Evolutionary conservation across 2,797 vertebrate genomes (phyloP), one percentile per base, ranked within the genome.

Genomic region (Halcyon chelicuti): DNA sequence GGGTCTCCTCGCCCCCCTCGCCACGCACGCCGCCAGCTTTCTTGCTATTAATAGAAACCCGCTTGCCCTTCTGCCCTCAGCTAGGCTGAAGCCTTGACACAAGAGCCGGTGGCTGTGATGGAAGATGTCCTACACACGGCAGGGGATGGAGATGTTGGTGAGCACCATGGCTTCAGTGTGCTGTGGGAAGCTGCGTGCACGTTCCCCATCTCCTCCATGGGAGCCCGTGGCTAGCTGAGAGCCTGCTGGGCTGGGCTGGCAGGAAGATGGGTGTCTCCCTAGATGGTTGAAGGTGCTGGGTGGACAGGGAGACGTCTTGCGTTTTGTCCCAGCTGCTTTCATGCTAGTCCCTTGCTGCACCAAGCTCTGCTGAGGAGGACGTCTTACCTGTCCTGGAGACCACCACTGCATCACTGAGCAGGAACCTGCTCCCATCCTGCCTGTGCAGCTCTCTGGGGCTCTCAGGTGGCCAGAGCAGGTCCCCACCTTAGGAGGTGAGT

Each of bases 111-210:
- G 86, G 42, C 63, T 60, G 54, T 39, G 74, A 29, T 55, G 71
- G 46, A 66, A 79, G 5, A 1, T 22, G 58, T 81, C 37, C 70
- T 52, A 1, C 16, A 7, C 0, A 0, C 0, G 6, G 52, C 65
- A 92, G 26, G 35, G 65, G 26, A 42, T 25, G 49, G 44, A 28
- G 21, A 47, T 23, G 55, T 65, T 79, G 55, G 5, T 57, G 67
- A 57, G 19, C n/a, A 21, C 54, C 33, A 2, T 7, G 4, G 54
- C 10, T 73, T 40, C 1, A 0, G 26, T 10, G 37, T 52, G 60
- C 42, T 23, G 10, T 29, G 35, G 20, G 16, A 67, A 47, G 57
- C 23, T 61, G 76, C 5, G n/a, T n/a, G 40, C 9, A 0, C 20
- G 18, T 37, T 63, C 18, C 28, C 11, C 46, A 37, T 44, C 55